Percentiles rank a stretch among this genome's conserved stretches.
Conservation (phyloP, 2,797 vertebrate genomes). For the Tenualosa thibaudeaui region DNA sequence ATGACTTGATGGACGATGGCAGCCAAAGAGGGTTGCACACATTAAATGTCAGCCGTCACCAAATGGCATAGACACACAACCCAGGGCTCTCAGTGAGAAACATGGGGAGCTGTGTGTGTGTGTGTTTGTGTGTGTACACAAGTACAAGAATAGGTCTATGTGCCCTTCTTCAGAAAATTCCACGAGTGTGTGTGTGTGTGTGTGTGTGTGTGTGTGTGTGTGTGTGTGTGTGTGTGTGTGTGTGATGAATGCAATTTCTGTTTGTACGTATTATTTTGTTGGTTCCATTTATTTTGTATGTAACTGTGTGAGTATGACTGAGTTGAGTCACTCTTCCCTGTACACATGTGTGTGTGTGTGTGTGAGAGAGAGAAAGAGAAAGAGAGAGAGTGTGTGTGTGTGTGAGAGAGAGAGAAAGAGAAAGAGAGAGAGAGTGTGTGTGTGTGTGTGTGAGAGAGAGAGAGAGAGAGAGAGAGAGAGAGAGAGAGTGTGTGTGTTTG, state of each 20-base stretch:
- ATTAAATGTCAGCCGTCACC: not conserved
- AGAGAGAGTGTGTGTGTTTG: not conserved
- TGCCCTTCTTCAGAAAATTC: too few relatives aligned
- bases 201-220: not conserved
- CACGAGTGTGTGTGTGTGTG: not conserved
- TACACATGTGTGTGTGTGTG: too few relatives aligned
- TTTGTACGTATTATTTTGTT: not conserved
- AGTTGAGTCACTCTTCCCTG: too few relatives aligned
- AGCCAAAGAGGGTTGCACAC: not conserved
- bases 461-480: too few relatives aligned
- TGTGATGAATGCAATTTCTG: not conserved
- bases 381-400: too few relatives aligned
- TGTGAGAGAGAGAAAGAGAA: too few relatives aligned
- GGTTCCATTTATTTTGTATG: not conserved
- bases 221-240: not conserved
- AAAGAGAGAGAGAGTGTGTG: not conserved
- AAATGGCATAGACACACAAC: not conserved
- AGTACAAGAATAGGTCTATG: too few relatives aligned
- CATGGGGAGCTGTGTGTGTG: not conserved
- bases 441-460: too few relatives aligned
- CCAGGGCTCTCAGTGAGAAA: not conserved
- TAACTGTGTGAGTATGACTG: not conserved
- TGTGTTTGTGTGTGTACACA: not conserved
- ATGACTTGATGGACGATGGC: not conserved
- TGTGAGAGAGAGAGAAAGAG: not conserved